Base-by-base conservation (phyloP, 2,797 vertebrate species). In the Halcyon leucocephala region DNA sequence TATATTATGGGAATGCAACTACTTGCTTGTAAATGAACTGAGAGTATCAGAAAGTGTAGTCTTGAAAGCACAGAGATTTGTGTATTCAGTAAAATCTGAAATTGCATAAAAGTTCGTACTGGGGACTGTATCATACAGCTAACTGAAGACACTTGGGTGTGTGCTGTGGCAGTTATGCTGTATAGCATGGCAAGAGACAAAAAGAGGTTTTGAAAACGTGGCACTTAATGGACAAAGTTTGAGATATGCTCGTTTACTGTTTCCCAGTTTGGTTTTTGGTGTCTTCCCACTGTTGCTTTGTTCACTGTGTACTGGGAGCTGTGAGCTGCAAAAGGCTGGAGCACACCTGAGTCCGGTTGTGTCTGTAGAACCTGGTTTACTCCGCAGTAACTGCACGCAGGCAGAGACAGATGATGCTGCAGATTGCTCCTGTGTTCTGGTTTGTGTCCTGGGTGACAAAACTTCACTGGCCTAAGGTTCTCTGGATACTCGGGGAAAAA, bases 171-270 rank as follows among this genome's bases (percentile, higher is more conserved):
- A 65, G 41, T 41, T 3, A 28, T 3, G 16, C 25, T 37, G 18
- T 22, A 16, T 44, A 46, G 19, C 12, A 8, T 33, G 25, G 37
- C 6, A 74, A 13, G 5, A 26, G 55, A 12, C 25, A 31, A 60
- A 70, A 46, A 52, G 10, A 42, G 31, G 5, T 41, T 82, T 31
- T 29, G 39, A 70, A 54, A 64, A 31, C 14, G 6, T 31, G 26
- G 8, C 44, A 4, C 29, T 46, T 71, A 37, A 49, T 13, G 22
- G 22, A 29, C 11, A 21, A 22, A 6, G 3, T 49, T 74, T 52
- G 41, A 66, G 29, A 42, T 29, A 20, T 0, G 1, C 9, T 26
- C 5, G 18, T 35, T 48, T 64, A 5, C 16, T 42, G 1, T 49
- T 66, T 66, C 24, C 15, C 39, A 26, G 31, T 35, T 85, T 2